Conservation (phyloP, 2,888 invertebrate genomes). For the Eumacrocentrus americanus region DNA sequence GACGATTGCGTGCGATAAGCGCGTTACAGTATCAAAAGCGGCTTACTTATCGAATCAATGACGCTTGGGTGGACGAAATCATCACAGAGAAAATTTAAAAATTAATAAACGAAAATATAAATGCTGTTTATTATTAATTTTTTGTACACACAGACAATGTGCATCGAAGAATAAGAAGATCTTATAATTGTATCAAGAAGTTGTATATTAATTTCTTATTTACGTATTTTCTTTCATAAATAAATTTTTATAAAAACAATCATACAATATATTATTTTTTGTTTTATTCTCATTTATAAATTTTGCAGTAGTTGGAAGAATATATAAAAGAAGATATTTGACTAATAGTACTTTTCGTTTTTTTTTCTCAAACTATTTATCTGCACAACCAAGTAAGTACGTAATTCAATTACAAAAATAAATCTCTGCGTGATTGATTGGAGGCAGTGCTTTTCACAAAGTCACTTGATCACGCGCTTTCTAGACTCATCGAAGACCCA, state of each 20-base stretch:
- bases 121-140: not conserved
- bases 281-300: not conserved
- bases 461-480: constrained; percentile 9
- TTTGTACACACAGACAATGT: too few relatives aligned
- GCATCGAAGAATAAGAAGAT: too few relatives aligned
- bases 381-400: constrained; percentile 6
- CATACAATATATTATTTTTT: not conserved
- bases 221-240: not conserved
- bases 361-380: not conserved
- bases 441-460: not conserved
- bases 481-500: constrained; percentile 30
- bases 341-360: too few relatives aligned
- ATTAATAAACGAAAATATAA: not conserved
- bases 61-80: constrained; percentile 16
- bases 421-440: constrained; percentile 13
- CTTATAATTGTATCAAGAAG: too few relatives aligned
- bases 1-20: constrained; percentile 25
- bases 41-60: not conserved
- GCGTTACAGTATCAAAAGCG: constrained; percentile 10
- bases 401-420: constrained; percentile 17
- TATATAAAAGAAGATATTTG: not conserved
- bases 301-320: not conserved
- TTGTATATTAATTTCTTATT: too few relatives aligned
- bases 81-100: constrained; percentile 33
- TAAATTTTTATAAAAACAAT: not conserved